Evolutionary conservation across 2,888 invertebrate genomes (phyloP).

Genomic region (Alviniconcha strummeri): DNA sequence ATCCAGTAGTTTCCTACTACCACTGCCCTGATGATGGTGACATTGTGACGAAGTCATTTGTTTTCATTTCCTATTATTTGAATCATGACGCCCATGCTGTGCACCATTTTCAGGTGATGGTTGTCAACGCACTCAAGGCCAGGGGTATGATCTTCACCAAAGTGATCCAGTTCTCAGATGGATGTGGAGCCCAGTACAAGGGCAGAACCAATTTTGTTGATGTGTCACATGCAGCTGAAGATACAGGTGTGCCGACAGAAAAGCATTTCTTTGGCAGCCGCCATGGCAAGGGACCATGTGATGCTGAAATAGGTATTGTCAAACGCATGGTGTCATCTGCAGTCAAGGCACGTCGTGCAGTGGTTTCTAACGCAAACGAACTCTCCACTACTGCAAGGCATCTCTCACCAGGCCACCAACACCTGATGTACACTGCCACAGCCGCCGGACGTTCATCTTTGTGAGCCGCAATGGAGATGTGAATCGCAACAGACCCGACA

Average conservation of each 20-base stretch:
- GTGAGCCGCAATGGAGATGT: too few relatives aligned
- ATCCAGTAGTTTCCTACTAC: constrained; percentile 12
- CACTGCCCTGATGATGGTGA: too few relatives aligned
- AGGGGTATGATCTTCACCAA: not conserved
- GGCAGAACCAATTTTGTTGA: constrained; percentile 12
- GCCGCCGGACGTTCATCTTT: too few relatives aligned
- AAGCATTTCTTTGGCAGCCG: constrained; percentile 26
- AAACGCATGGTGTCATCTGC: not conserved
- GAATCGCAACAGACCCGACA: too few relatives aligned
- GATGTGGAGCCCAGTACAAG: constrained; percentile 16
- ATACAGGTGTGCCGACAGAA: not conserved
- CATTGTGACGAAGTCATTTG: not conserved
- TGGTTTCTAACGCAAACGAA: not conserved
- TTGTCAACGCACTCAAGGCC: not conserved
- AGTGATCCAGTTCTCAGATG: constrained; percentile 25
- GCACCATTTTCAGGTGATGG: not conserved
- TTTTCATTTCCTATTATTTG: not conserved
- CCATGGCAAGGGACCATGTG: constrained; percentile 30
- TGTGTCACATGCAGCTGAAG: not conserved
- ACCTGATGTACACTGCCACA: too few relatives aligned
- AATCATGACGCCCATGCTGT: constrained; percentile 7
- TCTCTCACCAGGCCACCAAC: too few relatives aligned
- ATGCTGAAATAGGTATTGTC: constrained; percentile 18
- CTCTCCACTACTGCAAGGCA: not conserved
- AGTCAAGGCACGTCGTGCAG: not conserved